Base-by-base conservation (phyloP, 2,888 invertebrate species). In the Temnothorax rugatulus region DNA sequence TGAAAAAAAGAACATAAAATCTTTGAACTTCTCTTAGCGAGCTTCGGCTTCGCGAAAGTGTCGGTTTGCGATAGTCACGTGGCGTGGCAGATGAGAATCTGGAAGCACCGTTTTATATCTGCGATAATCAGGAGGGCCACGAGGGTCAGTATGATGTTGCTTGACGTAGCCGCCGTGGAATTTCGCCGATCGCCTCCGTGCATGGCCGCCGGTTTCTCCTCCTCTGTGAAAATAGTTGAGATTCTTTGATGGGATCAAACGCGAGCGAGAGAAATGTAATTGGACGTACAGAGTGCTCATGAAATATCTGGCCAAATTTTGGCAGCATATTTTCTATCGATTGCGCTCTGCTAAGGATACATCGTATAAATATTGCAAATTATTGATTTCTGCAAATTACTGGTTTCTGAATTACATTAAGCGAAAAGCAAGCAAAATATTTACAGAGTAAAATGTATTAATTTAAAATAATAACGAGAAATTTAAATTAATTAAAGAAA, bases 121-220 rank as follows among this genome's bases (percentile, higher is more conserved):
- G 68, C 81, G 47, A 83, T 47, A 52, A 84, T 86, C 44, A 89
- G 76, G 21, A 87, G 84, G 52, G 79, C 84, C 52, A 86, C 54
- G 66, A 89, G 85, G 77, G 82, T 83, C 54, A 91, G 82, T 41
- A 87, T 59, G 82, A 86, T 76, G 87, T 89, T 90, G 79, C 87
- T 86, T 81, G 88, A 87, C 83, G 84, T 74, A 29, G 74, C 74
- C 18, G 87, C 64, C n/a, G 91, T 90, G 4, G 87, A 89, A 84
- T 87, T 91, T 69, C 90, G 89, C 13, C 92, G 90, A 84, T 92
- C 92, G 5, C 91, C 92, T 4, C 91, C 92, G 77, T 92, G 92
- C 92, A 93, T 93, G 2, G 93, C 93, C 8, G 93, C 93, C 15
- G 93, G 91, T 82, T 93, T 93, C 79, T 93, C 93, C 84, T 93